Percentiles rank a stretch among this genome's conserved stretches.
Evolutionary conservation across 2,888 invertebrate species (phyloP).

Genomic region (Beris morrisii): DNA sequence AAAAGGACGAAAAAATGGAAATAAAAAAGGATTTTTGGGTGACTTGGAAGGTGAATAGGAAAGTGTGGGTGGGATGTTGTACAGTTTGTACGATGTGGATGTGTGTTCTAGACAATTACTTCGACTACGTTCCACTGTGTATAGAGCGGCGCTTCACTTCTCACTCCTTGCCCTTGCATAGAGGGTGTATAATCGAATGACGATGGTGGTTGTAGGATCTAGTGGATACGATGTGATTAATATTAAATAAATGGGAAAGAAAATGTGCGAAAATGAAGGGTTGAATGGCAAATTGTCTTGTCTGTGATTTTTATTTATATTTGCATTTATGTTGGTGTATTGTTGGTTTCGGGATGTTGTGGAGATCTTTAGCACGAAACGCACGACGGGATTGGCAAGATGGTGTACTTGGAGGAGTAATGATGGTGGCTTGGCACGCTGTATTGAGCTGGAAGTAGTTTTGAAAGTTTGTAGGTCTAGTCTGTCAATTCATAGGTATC

Average conservation of each 20-base stretch:
- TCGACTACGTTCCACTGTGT: slow-evolving; percentile 37
- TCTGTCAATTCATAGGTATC: too few relatives aligned
- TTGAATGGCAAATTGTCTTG: slow-evolving; percentile 40
- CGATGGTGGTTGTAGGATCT: slow-evolving; percentile 29
- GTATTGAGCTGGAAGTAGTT: too few relatives aligned
- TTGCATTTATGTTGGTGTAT: slow-evolving; percentile 33
- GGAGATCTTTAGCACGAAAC: not conserved
- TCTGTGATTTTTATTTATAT: slow-evolving; percentile 40
- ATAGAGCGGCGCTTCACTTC: not conserved
- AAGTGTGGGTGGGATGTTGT: too few relatives aligned
- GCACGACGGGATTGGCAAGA: not conserved
- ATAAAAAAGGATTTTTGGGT: slow-evolving; percentile 10
- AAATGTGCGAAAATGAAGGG: slow-evolving; percentile 41
- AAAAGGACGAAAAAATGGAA: slow-evolving; percentile 3
- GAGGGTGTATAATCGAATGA: slow-evolving; percentile 30
- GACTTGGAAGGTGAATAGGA: not conserved
- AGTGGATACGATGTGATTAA: slow-evolving; percentile 40
- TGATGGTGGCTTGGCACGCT: too few relatives aligned
- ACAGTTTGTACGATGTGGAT: not conserved
- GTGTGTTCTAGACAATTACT: slow-evolving; percentile 36
- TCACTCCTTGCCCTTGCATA: slow-evolving; percentile 6
- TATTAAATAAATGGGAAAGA: slow-evolving; percentile 40
- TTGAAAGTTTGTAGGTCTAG: too few relatives aligned
- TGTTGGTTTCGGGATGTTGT: slow-evolving; percentile 8
- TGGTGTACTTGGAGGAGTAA: not conserved